Base-by-base conservation (phyloP, 2,888 invertebrate species). In the Protodeltote pygarga region DNA sequence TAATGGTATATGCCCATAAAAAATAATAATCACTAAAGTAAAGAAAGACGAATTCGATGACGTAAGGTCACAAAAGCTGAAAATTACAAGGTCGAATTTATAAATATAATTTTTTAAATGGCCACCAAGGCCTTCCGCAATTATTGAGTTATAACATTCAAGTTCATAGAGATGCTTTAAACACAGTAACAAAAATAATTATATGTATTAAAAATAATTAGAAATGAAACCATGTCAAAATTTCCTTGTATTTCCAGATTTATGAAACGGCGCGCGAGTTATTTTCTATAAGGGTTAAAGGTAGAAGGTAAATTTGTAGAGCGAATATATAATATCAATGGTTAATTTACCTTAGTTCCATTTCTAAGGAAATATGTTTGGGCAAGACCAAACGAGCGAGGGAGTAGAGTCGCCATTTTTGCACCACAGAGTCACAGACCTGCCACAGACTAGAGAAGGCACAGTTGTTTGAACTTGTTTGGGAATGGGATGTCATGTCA, bases 371-470 rank as follows among this genome's bases (percentile, higher is more conserved):
- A 90, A 67, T 95, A 85, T 82, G 93, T 93, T 92, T 96, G 96
- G 48, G 94, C 94, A 75, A 96, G 89, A 83, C 93, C 92, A 78
- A 95, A 88, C 71, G 95, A 93, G 82, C 96, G 94, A 79, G 94
- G 94, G 87, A 97, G 93, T 89, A 96, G 93, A 78, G 95, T 95
- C 93, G 96, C 96, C 96, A 96, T 96, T 93, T 94, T 94, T 84
- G 73, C 73, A 70, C 69, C 68, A n/a, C n/a, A n/a, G n/a, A n/a
- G n/a, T n/a, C n/a, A n/a, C n/a, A n/a, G 47, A 54, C 33, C 41
- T 48, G 47, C 40, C 61, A 65, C 51, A 52, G 49, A 66, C 33
- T 27, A 64, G 27, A 33, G 34, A 35, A 5, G n/a, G n/a, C 5
- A 25, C 11, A 20, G 9, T 8, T n/a, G 6, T 2, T 8, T 2